Evolutionary conservation across 2,888 invertebrate genomes (phyloP).

Genomic region (Heliconius erato): DNA sequence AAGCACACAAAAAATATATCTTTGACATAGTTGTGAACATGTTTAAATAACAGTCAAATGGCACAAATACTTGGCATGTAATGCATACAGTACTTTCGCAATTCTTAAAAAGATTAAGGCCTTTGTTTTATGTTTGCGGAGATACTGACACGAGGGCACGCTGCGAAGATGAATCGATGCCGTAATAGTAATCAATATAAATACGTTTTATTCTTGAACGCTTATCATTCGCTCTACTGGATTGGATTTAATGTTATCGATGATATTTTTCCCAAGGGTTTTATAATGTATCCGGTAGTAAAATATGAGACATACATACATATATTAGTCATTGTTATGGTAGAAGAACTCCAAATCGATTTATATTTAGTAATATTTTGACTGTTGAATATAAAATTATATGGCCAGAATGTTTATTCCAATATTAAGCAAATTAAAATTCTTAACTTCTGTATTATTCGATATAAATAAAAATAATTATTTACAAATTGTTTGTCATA

Average conservation of each 20-base stretch:
- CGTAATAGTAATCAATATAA: constrained; percentile 3
- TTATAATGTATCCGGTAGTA: background rate
- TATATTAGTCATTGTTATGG: no score
- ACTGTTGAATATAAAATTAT: no score
- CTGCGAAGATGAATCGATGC: constrained; percentile 7
- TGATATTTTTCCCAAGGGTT: background rate
- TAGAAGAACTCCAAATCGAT: no score
- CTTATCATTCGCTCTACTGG: constrained; percentile 13
- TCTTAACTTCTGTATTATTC: background rate
- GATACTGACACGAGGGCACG: constrained; percentile 18
- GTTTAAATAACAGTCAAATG: constrained; percentile 21
- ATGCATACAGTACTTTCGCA: constrained; percentile 24
- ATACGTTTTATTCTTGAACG: background rate
- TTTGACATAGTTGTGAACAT: constrained; percentile 61
- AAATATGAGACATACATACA: background rate
- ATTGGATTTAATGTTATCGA: constrained; percentile 8
- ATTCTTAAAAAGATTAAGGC: constrained; percentile 32
- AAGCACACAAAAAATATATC: constrained; percentile 71
- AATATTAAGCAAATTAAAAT: no score
- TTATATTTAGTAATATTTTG: no score
- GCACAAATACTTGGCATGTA: constrained; percentile 34
- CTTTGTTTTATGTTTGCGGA: constrained; percentile 39
- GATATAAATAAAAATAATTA: background rate
- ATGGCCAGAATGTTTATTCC: no score
- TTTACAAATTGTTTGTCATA: background rate